A percentile compares a stretch with the other conserved stretches of the same genome.
These are phyloP conservation scores for Luperina testacea DNA, from an alignment of 2,888 invertebrate species.

Conservation along the genomic window DNA sequence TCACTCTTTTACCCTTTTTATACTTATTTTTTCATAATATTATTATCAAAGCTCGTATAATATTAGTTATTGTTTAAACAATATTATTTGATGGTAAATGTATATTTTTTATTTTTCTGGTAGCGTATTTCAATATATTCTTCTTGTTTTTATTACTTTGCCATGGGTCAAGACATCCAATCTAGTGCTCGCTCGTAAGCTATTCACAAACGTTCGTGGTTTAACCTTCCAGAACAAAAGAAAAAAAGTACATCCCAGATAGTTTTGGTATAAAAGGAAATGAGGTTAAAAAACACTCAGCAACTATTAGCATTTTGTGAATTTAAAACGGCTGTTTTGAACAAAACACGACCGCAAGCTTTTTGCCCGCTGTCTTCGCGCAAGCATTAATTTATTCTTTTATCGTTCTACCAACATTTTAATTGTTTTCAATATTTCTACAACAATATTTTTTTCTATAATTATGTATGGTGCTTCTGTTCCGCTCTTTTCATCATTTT, in stretches of 20 bases:
- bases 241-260: not conserved
- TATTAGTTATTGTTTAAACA: not conserved
- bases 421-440: not conserved
- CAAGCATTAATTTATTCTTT: not conserved
- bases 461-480: too few species aligned
- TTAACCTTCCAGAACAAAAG: not conserved
- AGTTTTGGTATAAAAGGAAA: constrained; percentile 9
- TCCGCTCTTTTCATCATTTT: not conserved
- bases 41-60: not conserved
- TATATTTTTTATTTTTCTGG: not conserved
- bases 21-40: not conserved
- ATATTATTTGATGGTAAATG: not conserved
- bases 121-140: not conserved
- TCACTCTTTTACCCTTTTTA: not conserved
- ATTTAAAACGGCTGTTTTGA: constrained; percentile 19
- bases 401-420: not conserved
- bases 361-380: not conserved
- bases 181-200: not conserved
- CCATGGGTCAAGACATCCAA: not conserved
- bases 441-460: too few species aligned
- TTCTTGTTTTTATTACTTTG: not conserved
- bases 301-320: constrained; percentile 38
- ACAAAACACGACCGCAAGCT: constrained; percentile 2
- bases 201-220: not conserved
- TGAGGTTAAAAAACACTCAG: constrained; percentile 36